Evolutionary conservation across 2,113 vertebrate species (phyloP).

Genomic region (Pitta sordida): DNA sequence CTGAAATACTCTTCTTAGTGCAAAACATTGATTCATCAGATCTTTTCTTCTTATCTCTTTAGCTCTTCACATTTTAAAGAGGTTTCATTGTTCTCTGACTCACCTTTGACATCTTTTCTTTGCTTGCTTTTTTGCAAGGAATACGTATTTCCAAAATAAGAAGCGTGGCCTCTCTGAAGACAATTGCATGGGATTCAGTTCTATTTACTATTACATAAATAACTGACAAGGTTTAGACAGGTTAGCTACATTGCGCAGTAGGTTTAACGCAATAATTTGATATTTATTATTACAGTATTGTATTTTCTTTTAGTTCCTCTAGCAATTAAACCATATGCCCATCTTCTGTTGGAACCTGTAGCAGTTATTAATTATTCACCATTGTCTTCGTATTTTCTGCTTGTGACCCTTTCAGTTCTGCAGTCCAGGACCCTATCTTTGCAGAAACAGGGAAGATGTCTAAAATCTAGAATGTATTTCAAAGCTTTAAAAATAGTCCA

Average conservation of each 20-base stretch:
- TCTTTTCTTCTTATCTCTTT: background rate
- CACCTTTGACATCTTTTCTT: background rate
- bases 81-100: background rate
- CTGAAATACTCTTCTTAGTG: background rate
- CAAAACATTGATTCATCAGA: background rate
- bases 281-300: background rate
- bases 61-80: background rate
- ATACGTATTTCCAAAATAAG: background rate
- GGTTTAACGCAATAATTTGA: slow-evolving; percentile 1
- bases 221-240: background rate
- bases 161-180: background rate
- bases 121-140: background rate
- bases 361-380: slow-evolving; percentile 30
- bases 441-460: background rate
- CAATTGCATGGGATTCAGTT: background rate
- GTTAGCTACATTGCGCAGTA: background rate
- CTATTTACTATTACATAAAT: background rate
- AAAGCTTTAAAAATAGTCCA: background rate
- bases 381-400: slow-evolving; percentile 32
- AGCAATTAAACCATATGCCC: slow-evolving; percentile 21
- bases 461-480: background rate
- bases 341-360: background rate
- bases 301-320: background rate
- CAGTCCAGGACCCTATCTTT: background rate
- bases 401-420: background rate